Conservation (phyloP, 2,113 vertebrate species). For the Siphamia tubifer region DNA sequence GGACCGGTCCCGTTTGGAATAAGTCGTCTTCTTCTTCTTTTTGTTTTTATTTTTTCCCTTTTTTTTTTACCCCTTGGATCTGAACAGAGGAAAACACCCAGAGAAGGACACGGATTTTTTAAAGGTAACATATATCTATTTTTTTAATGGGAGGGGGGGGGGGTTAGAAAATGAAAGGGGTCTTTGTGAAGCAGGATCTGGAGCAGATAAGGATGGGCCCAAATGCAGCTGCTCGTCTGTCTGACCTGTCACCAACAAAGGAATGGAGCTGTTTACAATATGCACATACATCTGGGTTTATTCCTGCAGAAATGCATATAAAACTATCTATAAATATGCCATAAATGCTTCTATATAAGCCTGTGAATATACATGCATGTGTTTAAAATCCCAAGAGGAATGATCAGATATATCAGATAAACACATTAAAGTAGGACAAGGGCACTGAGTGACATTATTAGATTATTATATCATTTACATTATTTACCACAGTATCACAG, state of each 20-base stretch:
- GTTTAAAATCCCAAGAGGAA: constrained; percentile 18
- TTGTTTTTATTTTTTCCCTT: no score
- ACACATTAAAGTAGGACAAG: constrained; percentile 31
- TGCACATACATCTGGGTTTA: no score
- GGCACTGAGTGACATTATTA: not conserved
- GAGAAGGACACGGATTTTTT: constrained; percentile 23
- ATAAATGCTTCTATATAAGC: not conserved
- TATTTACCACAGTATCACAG: no score
- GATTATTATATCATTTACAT: not conserved
- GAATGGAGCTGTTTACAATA: constrained; percentile 22
- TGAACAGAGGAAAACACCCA: not conserved
- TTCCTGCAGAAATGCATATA: no score
- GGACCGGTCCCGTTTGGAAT: constrained; percentile 53
- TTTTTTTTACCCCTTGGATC: no score
- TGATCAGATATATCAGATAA: constrained; percentile 5
- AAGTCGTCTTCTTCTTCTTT: constrained; percentile 25
- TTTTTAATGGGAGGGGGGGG: no score
- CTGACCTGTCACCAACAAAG: constrained; percentile 71
- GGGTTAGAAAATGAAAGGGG: not conserved
- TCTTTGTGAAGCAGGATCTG: constrained; percentile 44
- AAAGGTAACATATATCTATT: constrained; percentile 70
- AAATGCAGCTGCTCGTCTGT: constrained; percentile 33
- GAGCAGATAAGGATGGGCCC: constrained; percentile 54
- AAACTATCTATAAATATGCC: not conserved
- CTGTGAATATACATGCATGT: not conserved